These are phyloP conservation scores for Lutraria lutraria DNA, from an alignment of 2,888 invertebrate genomes.

Conservation along the genomic window DNA sequence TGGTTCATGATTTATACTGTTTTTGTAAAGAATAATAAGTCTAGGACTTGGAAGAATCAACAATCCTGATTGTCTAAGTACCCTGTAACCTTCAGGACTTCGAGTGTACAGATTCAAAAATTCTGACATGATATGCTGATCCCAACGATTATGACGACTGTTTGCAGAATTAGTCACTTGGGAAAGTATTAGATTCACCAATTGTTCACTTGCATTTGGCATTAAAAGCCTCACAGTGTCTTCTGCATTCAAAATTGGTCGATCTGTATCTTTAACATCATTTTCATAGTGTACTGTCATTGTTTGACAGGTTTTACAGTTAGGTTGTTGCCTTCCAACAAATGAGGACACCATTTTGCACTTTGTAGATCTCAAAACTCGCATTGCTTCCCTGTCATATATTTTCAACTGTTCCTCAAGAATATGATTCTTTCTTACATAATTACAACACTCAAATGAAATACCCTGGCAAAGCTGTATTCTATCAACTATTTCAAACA, in stretches of 20 bases:
- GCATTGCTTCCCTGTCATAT: not conserved
- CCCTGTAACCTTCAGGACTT: not conserved
- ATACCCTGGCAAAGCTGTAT: not conserved
- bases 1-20: not conserved
- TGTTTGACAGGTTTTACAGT: not conserved
- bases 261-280: no score
- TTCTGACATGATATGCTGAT: not conserved
- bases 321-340: not conserved
- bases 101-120: not conserved
- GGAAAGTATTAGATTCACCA: not conserved
- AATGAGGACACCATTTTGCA: not conserved
- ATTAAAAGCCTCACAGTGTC: no score
- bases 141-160: not conserved
- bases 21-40: not conserved
- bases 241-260: no score
- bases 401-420: not conserved
- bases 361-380: not conserved
- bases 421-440: not conserved
- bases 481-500: not conserved
- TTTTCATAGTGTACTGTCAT: not conserved
- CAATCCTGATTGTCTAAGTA: not conserved
- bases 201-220: no score
- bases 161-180: not conserved
- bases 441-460: not conserved
- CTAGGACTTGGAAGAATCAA: not conserved